phyloP scores from a whole-genome alignment of 2,797 vertebrate species.

The Hydrophis major region DNA sequence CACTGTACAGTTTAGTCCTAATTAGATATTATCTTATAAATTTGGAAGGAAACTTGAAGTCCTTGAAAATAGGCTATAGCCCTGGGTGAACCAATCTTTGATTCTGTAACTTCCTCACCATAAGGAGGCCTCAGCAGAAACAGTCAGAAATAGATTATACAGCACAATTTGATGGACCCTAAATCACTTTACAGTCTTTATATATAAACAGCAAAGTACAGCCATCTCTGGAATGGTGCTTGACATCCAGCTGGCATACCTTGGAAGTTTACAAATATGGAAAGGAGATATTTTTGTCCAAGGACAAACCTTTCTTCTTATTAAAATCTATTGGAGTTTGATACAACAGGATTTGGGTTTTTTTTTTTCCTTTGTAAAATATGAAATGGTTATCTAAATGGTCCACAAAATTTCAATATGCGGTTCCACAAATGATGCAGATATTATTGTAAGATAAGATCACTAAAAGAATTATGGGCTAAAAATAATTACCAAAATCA shows the following conservation, averaged over 20 bases:
- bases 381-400: neutral
- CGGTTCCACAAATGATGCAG: neutral
- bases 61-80: neutral
- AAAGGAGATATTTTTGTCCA: slow-evolving; percentile 64
- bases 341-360: neutral
- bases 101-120: neutral
- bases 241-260: slow-evolving; percentile 55
- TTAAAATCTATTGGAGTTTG: slow-evolving; percentile 48
- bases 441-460: neutral
- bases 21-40: neutral
- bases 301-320: slow-evolving; percentile 50
- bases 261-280: slow-evolving; percentile 55
- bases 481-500: neutral
- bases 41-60: neutral
- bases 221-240: slow-evolving; percentile 42
- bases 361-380: slow-evolving; percentile 42
- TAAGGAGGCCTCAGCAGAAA: slow-evolving; percentile 12
- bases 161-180: slow-evolving; percentile 46
- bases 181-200: slow-evolving; percentile 55
- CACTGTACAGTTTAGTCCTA: neutral
- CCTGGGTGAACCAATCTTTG: neutral
- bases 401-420: neutral
- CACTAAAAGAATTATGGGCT: neutral
- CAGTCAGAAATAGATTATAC: slow-evolving; percentile 21
- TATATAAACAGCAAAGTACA: slow-evolving; percentile 55